A percentile compares a stretch with the other conserved stretches of the same genome.
Evolutionary conservation across 2,888 invertebrate genomes (phyloP).

Genomic region (Pyralis farinalis): DNA sequence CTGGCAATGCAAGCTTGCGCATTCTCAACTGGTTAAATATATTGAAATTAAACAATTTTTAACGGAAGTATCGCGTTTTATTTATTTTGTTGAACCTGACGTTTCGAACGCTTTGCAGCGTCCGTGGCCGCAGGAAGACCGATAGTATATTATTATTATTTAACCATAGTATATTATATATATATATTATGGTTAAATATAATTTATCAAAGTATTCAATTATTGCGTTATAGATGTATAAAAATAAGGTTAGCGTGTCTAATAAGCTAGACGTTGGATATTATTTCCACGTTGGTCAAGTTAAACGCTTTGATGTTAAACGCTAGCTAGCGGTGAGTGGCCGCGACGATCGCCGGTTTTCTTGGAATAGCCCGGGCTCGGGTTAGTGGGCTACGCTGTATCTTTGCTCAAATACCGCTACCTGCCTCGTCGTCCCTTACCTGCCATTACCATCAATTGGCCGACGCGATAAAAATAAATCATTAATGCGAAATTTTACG

Average conservation of each 20-base stretch:
- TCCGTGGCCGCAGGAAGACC: too few species aligned
- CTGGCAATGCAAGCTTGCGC: too few species aligned
- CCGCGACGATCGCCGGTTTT: constrained; percentile 32
- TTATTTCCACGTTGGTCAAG: constrained; percentile 32
- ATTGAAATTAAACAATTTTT: too few species aligned
- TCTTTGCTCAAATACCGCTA: constrained; percentile 33
- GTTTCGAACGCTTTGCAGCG: too few species aligned
- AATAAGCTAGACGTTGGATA: constrained; percentile 26
- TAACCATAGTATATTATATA: too few species aligned
- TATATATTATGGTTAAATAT: too few species aligned
- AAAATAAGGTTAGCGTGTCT: constrained; percentile 27
- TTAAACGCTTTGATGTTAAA: constrained; percentile 26
- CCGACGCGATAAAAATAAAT: constrained; percentile 34
- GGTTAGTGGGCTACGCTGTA: constrained; percentile 40
- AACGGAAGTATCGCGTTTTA: too few species aligned
- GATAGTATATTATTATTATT: too few species aligned
- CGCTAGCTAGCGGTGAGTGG: constrained; percentile 21
- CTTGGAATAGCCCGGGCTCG: constrained; percentile 36
- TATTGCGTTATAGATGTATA: background rate
- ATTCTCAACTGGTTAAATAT: too few species aligned
- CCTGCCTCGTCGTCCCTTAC: constrained; percentile 38
- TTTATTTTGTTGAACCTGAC: too few species aligned
- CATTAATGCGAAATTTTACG: constrained; percentile 30
- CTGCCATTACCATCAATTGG: constrained; percentile 37
- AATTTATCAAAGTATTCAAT: too few species aligned